A percentile compares a stretch with the other conserved stretches of the same genome.
Evolutionary conservation across 92 coral and sea anemone genomes (phyloP).

Genomic region (Montipora capitata): DNA sequence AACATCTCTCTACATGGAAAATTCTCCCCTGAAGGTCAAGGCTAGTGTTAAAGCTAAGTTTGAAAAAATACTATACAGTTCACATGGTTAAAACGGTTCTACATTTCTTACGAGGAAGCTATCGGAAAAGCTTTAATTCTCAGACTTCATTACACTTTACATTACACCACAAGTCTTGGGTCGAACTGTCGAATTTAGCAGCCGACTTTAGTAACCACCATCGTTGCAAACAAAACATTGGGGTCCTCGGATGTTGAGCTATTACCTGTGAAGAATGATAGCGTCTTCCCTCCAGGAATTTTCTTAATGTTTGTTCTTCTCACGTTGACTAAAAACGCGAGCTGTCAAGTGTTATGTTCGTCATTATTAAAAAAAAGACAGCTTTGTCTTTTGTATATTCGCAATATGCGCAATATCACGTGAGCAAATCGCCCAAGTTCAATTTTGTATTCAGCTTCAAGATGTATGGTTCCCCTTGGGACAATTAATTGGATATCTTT

Average conservation of each 20-base stretch:
- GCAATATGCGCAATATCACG: background rate
- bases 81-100: fast-evolving
- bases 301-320: background rate
- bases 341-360: conserved; percentile 8
- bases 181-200: no score
- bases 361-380: conserved; percentile 1
- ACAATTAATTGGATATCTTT: background rate
- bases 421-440: background rate
- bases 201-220: background rate
- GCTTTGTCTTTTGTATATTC: background rate
- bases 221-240: no score
- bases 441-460: conserved; percentile 7
- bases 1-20: no score
- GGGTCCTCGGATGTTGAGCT: no score
- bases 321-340: background rate
- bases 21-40: no score
- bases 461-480: background rate
- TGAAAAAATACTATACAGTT: no score
- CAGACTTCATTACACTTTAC: no score
- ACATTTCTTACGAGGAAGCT: no score
- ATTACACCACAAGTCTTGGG: no score
- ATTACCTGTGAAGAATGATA: background rate
- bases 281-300: background rate
- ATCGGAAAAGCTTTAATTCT: no score
- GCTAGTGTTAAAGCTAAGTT: no score